These are phyloP conservation scores for Eurytoma adleriae DNA, from an alignment of 2,888 invertebrate genomes.

Conservation along the genomic window DNA sequence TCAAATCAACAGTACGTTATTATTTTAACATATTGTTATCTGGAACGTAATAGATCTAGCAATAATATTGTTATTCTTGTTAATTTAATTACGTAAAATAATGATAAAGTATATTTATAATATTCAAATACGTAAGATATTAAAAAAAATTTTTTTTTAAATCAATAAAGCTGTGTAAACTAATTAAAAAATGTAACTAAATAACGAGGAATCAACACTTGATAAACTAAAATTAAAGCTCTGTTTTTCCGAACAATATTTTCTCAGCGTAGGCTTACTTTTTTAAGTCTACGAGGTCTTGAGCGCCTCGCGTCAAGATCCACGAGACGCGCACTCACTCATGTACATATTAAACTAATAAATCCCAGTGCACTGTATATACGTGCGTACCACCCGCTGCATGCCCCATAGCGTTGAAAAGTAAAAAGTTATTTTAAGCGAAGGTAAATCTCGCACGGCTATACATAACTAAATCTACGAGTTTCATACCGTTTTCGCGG, in stretches of 20 bases:
- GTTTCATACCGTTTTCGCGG: not conserved
- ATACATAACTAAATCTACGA: constrained; percentile 8
- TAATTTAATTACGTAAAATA: not conserved
- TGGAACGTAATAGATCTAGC: not conserved
- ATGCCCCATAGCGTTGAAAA: not conserved
- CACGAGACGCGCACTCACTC: constrained; percentile 14
- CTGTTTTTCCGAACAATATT: constrained; percentile 21
- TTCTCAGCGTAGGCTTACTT: constrained; percentile 5
- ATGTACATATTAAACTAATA: constrained; percentile 43
- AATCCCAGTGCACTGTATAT: constrained; percentile 45
- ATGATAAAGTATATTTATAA: not conserved
- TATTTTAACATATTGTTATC: not conserved
- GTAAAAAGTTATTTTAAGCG: constrained; percentile 36
- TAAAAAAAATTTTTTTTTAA: constrained; percentile 7
- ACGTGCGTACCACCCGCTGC: constrained; percentile 38
- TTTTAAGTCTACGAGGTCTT: not conserved
- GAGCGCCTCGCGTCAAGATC: not conserved
- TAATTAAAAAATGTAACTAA: not conserved
- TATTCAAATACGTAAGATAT: not conserved
- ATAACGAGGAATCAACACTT: not conserved
- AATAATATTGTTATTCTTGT: not conserved
- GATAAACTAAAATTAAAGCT: constrained; percentile 11
- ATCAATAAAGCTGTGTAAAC: not conserved
- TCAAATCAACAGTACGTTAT: not conserved
- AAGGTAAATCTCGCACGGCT: constrained; percentile 9